Evolutionary conservation across 2,888 invertebrate genomes (phyloP), one percentile per base, ranked within the genome.

Genomic region (Nemotelus nigrinus): DNA sequence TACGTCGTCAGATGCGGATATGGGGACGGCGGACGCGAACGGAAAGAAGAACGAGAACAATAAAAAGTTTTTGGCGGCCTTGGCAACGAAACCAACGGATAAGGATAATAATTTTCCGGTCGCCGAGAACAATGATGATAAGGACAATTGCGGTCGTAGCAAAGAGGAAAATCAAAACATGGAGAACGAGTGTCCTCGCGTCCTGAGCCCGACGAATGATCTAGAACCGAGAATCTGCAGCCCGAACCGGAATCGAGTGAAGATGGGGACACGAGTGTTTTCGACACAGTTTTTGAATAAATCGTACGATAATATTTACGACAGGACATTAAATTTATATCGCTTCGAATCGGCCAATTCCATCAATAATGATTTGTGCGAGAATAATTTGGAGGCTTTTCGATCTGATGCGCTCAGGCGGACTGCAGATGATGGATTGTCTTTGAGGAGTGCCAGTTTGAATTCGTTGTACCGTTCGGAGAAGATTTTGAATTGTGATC

Each of bases 231-330:
- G 64, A 74, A 68, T 86, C 79, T 89, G 89, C 81, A 86, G 89
- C 79, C 89, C 89, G 50, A 88, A 92, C 81, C 88, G 92, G 79
- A 88, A 90, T 82, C 92, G 93, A 2, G 93, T 93, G 2, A 93
- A 93, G 88, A 93, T 93, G 93, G 93, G 93, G 7, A 92, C 92
- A 6, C 89, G 92, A 82, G 92, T 92, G 7, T 92, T 92, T 82
- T 81, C 81, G 45, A 77, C 82, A 48, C 80, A 81, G 76, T 80
- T 81, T 72, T 64, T 82, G 48, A 82, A 81, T 70, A 82, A 81
- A 79, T 82, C 82, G 5, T 80, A 80, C 70, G 82, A 82, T 65
- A 82, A 81, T 68, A 78, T 81, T 58, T 80, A 79, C 55, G 81
- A 81, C 39, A 79, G 78, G 64, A 60, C 78, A 2, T 58, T 79